phyloP scores from a whole-genome alignment of 2,888 invertebrate genomes.

The Apamea sordens region DNA sequence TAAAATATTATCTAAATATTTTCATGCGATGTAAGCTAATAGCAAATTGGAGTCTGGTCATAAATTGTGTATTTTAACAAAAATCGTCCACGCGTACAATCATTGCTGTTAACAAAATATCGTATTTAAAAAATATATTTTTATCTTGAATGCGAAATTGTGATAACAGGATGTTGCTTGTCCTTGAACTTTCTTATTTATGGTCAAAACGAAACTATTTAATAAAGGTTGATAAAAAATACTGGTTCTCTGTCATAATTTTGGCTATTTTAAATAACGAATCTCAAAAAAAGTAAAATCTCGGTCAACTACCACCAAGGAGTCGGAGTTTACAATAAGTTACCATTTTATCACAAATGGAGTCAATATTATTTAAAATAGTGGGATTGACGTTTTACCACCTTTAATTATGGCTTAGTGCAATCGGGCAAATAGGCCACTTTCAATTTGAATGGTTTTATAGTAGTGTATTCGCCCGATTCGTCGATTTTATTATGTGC shows the following conservation, averaged over 20 bases:
- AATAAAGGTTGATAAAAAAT: neutral
- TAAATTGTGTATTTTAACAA: neutral
- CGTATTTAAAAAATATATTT: neutral
- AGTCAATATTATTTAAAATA: conserved; percentile 8
- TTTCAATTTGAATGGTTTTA: neutral
- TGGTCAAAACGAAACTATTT: neutral
- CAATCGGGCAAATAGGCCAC: neutral
- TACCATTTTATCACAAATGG: neutral
- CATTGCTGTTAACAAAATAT: conserved; percentile 3
- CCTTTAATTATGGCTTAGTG: neutral
- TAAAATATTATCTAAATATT: neutral
- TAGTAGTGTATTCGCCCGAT: neutral
- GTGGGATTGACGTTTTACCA: neutral
- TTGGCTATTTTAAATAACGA: neutral
- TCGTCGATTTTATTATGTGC: neutral
- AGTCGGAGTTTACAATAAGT: neutral
- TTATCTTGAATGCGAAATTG: conserved; percentile 15
- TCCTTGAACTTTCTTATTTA: conserved; percentile 26
- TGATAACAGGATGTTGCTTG: conserved; percentile 27
- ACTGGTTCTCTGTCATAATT: neutral
- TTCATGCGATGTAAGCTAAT: neutral
- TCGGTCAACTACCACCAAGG: neutral
- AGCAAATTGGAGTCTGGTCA: neutral
- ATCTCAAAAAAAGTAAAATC: neutral
- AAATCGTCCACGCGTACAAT: neutral